Evolutionary conservation across 2,113 vertebrate species (phyloP).

Genomic region (Potamarius usumacintae): DNA sequence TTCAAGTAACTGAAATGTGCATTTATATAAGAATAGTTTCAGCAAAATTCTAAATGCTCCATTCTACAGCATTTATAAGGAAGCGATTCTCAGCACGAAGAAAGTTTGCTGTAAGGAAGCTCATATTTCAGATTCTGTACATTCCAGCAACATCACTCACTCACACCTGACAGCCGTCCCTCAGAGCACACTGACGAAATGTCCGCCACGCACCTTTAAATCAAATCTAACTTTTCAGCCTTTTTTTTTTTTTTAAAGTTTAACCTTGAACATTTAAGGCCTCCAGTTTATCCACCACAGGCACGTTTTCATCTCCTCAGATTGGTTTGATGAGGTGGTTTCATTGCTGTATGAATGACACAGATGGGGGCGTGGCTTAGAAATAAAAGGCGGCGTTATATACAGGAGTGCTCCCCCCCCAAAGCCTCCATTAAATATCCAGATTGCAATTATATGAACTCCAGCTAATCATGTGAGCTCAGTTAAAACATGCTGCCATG

Average conservation of each 20-base stretch:
- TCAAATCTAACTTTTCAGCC: background rate
- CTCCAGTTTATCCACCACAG: background rate
- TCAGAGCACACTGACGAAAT: background rate
- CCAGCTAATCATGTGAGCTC: background rate
- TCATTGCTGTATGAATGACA: background rate
- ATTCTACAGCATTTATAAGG: background rate
- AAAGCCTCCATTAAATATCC: background rate
- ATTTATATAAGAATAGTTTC: background rate
- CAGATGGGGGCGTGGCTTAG: background rate
- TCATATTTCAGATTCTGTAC: conserved; percentile 41
- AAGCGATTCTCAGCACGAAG: background rate
- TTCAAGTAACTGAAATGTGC: background rate
- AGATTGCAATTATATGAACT: background rate
- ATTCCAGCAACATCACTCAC: conserved; percentile 43
- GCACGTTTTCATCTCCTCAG: background rate
- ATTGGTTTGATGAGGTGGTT: background rate
- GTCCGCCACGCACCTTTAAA: background rate
- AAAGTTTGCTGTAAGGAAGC: background rate
- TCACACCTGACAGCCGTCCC: background rate
- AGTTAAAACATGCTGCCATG: background rate
- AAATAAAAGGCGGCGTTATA: background rate
- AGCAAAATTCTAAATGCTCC: background rate
- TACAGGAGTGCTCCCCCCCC: background rate
- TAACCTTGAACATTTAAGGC: background rate
- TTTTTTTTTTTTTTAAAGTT: background rate